Base-by-base conservation (phyloP, 2,888 invertebrate species). In the Tenthredo notha region DNA sequence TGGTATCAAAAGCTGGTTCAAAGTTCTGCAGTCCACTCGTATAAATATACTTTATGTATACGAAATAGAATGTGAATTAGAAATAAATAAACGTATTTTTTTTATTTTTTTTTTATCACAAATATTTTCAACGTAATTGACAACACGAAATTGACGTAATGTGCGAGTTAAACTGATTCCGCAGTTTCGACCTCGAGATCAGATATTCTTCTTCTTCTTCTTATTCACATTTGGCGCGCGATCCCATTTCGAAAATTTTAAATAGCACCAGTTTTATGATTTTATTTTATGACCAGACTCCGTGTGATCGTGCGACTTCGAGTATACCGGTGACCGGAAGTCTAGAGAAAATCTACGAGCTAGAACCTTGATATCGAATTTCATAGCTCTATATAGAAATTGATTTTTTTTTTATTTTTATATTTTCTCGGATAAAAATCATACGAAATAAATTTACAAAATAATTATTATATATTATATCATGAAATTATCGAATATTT, bases 241-340 rank as follows among this genome's bases (percentile, higher is more conserved):
- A 84, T 58, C 74, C 12, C 21, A 0, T 61, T 58, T 77, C 54
- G 21, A 84, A 61, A 21, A 72, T 72, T 84, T 84, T 84, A 84
- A 84, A 84, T 74, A 84, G 72, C 67, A 29, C 15, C 37, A n/a
- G 61, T 84, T 84, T 75, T 84, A 75, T 84, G 84, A 84, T 75
- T 61, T 75, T 74, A 75, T 83, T 83, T 83, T 83, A 83, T 33
- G 67, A 83, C 47, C 83, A n/a, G n/a, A 50, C 54, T 33, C n/a
- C 77, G 77, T 33, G 33, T 33, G 77, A 77, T 50, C 54, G 25
- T 18, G 29, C 33, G 33, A 54, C 54, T 29, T 1, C n/a, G 54
- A 77, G 77, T 54, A n/a, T 54, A 33, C 50, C 54, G 50, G 40
- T 65, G 80, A 80, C 80, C 80, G 80, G 80, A 80, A 80, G 80